phyloP scores from a whole-genome alignment of 2,888 invertebrate genomes.

The Dryomyza anilis region DNA sequence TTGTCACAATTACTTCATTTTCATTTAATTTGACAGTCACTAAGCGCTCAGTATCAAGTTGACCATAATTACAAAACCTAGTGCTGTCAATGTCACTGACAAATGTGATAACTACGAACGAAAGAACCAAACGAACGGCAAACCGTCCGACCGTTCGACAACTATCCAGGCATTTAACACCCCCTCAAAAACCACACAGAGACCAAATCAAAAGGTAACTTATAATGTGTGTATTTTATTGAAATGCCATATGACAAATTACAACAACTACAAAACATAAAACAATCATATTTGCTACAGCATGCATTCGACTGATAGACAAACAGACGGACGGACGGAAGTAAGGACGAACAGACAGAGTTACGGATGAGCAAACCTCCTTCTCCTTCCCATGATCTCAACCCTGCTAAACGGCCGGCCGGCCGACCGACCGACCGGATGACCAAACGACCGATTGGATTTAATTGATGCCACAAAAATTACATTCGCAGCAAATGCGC shows the following conservation, averaged over 20 bases:
- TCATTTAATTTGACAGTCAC: too few species aligned
- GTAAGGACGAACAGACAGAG: background rate
- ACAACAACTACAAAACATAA: background rate
- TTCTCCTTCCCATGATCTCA: too few species aligned
- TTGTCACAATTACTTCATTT: too few species aligned
- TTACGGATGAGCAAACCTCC: background rate
- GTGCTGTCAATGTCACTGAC: constrained; percentile 16
- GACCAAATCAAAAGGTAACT: background rate
- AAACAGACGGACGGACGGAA: background rate
- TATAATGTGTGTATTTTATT: background rate
- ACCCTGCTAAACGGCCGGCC: too few species aligned
- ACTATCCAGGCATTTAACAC: too few species aligned
- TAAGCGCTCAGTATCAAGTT: too few species aligned
- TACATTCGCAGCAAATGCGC: constrained; percentile 5
- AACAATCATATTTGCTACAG: too few species aligned
- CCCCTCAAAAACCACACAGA: background rate
- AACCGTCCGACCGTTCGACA: too few species aligned
- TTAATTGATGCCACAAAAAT: constrained; percentile 18
- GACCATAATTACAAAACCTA: too few species aligned
- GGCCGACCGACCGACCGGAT: too few species aligned
- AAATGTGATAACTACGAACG: too few species aligned
- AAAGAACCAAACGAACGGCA: background rate
- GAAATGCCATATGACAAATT: background rate
- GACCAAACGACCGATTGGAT: background rate
- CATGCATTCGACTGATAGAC: background rate